These are phyloP conservation scores for Nomada hirtipes DNA, from an alignment of 2,888 invertebrate species.

Conservation along the genomic window DNA sequence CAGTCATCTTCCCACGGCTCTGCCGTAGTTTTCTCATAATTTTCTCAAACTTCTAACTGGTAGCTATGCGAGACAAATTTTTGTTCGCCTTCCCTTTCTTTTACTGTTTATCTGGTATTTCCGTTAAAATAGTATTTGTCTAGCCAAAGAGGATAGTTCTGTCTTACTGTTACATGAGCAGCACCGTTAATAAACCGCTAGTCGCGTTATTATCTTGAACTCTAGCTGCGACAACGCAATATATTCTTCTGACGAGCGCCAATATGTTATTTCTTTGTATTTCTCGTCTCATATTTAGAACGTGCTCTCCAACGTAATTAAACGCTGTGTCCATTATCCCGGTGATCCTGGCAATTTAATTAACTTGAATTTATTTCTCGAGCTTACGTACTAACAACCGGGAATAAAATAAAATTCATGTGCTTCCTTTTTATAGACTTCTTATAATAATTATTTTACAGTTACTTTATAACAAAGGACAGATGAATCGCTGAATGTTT, in stretches of 20 bases:
- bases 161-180: not conserved
- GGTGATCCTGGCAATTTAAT: slow-evolving; percentile 5
- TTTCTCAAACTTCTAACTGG: too few relatives aligned
- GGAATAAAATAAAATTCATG: not conserved
- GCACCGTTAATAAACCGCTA: slow-evolving; percentile 8
- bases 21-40: too few relatives aligned
- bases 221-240: slow-evolving; percentile 24
- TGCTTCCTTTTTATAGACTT: not conserved
- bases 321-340: slow-evolving; percentile 16
- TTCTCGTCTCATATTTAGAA: slow-evolving; percentile 14
- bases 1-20: too few relatives aligned
- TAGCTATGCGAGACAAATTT: too few relatives aligned
- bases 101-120: too few relatives aligned
- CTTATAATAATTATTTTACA: not conserved
- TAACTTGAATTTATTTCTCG: slow-evolving; percentile 19
- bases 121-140: too few relatives aligned
- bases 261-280: slow-evolving; percentile 39
- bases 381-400: not conserved
- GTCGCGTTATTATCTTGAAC: slow-evolving; percentile 22
- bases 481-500: too few relatives aligned
- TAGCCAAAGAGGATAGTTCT: too few relatives aligned
- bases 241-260: slow-evolving; percentile 38
- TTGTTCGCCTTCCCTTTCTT: too few relatives aligned
- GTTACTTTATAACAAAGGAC: too few relatives aligned
- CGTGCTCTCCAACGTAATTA: slow-evolving; percentile 8